Evolutionary conservation across 92 coral and sea anemone species (phyloP).

Genomic region (Diadumene lineata): DNA sequence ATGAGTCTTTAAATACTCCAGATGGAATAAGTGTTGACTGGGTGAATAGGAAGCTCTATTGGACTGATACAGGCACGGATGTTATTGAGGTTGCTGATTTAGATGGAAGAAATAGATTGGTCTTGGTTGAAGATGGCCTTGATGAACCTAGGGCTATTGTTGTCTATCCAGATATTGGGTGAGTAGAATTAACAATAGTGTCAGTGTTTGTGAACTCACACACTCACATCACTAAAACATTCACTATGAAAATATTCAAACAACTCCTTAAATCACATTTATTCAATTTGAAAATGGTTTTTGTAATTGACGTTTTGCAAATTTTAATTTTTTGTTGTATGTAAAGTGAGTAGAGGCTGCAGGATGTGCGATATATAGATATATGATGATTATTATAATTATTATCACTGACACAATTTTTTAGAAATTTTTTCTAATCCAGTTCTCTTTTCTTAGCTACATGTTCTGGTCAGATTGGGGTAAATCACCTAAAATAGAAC

Average conservation of each 20-base stretch:
- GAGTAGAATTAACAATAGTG: not conserved
- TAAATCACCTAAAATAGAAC: slow-evolving; percentile 74
- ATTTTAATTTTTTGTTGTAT: too few species aligned
- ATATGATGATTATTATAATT: too few species aligned
- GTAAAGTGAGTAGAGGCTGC: too few species aligned
- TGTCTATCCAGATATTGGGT: slow-evolving; percentile 80
- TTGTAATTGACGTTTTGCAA: too few species aligned
- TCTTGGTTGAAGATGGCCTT: slow-evolving; percentile 49
- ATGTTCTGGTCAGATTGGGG: slow-evolving; percentile 93
- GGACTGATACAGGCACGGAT: slow-evolving; percentile 93
- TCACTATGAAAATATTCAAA: too few species aligned
- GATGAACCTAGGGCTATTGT: slow-evolving; percentile 85
- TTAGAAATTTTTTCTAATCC: too few species aligned
- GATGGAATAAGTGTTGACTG: slow-evolving; percentile 96
- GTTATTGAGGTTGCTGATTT: slow-evolving; percentile 87
- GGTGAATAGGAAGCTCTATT: slow-evolving; percentile 82
- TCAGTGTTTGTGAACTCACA: not conserved
- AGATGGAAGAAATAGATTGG: slow-evolving; percentile 69
- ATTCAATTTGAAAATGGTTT: too few species aligned
- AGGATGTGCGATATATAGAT: too few species aligned
- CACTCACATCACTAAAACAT: too few species aligned
- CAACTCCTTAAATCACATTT: too few species aligned
- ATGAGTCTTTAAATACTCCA: slow-evolving; percentile 59
- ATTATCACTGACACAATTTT: too few species aligned
- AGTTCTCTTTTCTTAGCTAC: too few species aligned